phyloP scores from a whole-genome alignment of 2,888 invertebrate genomes.

The Malthinus seriepunctatus region DNA sequence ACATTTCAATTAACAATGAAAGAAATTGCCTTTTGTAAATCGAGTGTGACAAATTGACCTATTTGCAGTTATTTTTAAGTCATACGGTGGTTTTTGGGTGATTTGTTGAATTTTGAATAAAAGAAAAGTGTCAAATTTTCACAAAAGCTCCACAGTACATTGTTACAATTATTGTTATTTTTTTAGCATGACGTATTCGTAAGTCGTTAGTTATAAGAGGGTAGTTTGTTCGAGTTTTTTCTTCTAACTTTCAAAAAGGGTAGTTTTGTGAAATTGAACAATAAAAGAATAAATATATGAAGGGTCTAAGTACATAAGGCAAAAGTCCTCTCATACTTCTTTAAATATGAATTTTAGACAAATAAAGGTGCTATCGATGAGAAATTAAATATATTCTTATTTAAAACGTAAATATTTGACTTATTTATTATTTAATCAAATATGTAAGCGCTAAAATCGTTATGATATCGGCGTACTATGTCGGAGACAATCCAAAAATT shows the following conservation, averaged over 20 bases:
- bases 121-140: too few species aligned
- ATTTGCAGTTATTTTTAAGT: too few species aligned
- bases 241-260: slow-evolving; percentile 5
- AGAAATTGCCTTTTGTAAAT: too few species aligned
- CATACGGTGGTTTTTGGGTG: too few species aligned
- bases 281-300: neutral
- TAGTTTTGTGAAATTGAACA: neutral
- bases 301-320: neutral
- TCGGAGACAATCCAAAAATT: too few species aligned
- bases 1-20: too few species aligned
- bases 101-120: too few species aligned
- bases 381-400: slow-evolving; percentile 3
- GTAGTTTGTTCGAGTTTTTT: slow-evolving; percentile 13
- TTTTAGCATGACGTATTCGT: slow-evolving; percentile 15
- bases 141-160: too few species aligned
- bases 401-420: slow-evolving; percentile 17
- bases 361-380: slow-evolving; percentile 16
- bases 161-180: slow-evolving; percentile 4
- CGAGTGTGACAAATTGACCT: too few species aligned
- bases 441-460: slow-evolving; percentile 6
- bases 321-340: neutral
- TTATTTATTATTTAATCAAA: neutral
- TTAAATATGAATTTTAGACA: neutral
- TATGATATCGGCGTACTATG: neutral
- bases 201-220: too few species aligned